Evolutionary conservation across 1,140 invertebrate species (phyloP).

Genomic region (Euwallacea similis): DNA sequence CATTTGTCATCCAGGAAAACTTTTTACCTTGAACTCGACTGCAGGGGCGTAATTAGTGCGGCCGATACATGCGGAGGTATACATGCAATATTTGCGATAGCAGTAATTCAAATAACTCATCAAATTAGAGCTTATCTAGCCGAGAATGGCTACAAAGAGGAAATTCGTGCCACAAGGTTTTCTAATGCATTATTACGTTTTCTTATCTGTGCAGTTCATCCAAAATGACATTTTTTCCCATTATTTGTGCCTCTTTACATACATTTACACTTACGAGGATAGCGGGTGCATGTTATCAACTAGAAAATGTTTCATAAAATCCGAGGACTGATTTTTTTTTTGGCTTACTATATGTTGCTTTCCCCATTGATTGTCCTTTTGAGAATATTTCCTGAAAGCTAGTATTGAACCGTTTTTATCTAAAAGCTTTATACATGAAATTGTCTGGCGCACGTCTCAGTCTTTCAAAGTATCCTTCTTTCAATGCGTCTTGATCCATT

Average conservation of each 20-base stretch:
- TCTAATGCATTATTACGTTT: slow-evolving; percentile 3
- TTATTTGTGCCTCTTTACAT: slow-evolving; percentile 1
- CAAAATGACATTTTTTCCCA: background rate
- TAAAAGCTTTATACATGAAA: too few species aligned
- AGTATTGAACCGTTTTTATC: too few species aligned
- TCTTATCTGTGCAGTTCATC: slow-evolving; percentile 4
- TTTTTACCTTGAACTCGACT: background rate
- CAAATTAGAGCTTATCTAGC: slow-evolving; percentile 2
- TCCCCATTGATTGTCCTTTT: too few species aligned
- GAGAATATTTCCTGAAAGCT: too few species aligned
- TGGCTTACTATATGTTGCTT: too few species aligned
- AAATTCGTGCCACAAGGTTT: slow-evolving; percentile 5
- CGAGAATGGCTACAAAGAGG: background rate
- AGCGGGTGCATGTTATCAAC: background rate
- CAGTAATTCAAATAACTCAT: slow-evolving; percentile 1
- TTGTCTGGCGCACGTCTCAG: too few species aligned
- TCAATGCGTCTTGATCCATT: too few species aligned
- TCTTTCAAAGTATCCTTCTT: too few species aligned
- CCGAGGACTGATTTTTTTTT: too few species aligned
- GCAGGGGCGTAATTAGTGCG: background rate
- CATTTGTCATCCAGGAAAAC: background rate
- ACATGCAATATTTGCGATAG: background rate
- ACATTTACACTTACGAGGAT: background rate
- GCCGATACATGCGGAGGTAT: background rate
- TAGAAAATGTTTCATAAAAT: too few species aligned